These are phyloP conservation scores for Dendrolimus houi DNA, from an alignment of 2,888 invertebrate species.

Conservation along the genomic window DNA sequence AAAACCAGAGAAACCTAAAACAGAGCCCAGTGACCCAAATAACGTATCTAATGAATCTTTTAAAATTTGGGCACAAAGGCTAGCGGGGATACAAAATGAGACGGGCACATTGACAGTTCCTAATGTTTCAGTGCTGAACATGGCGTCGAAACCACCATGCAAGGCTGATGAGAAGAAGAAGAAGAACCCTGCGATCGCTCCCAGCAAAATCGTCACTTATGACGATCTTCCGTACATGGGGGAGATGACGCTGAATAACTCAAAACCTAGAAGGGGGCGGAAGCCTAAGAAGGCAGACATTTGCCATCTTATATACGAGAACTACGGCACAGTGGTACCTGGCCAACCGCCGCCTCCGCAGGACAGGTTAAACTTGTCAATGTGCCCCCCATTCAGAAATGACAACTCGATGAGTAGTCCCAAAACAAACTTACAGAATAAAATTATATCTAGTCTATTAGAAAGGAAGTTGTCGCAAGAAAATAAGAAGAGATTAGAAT, in stretches of 20 bases:
- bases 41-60: constrained; percentile 79
- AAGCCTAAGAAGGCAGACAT: constrained; percentile 96
- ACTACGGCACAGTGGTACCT: constrained; percentile 91
- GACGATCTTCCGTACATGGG: constrained; percentile 94
- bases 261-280: constrained; percentile 88
- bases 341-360: constrained; percentile 79
- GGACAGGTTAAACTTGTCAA: constrained; percentile 46
- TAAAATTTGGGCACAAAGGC: constrained; percentile 84
- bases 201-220: constrained; percentile 80
- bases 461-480: constrained; percentile 83
- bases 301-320: constrained; percentile 93
- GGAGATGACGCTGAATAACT: constrained; percentile 92
- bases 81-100: constrained; percentile 83
- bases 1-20: constrained; percentile 51
- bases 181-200: constrained; percentile 53
- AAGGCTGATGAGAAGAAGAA: constrained; percentile 51
- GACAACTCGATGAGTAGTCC: constrained; percentile 41
- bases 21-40: constrained; percentile 48
- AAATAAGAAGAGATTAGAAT: constrained; percentile 65
- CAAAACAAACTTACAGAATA: constrained; percentile 80
- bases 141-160: constrained; percentile 33
- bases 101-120: constrained; percentile 41
- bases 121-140: constrained; percentile 33
- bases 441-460: constrained; percentile 81
- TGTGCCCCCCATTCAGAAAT: constrained; percentile 37